Conservation (phyloP, 2,888 invertebrate species). For the Bombyx huttoni region DNA sequence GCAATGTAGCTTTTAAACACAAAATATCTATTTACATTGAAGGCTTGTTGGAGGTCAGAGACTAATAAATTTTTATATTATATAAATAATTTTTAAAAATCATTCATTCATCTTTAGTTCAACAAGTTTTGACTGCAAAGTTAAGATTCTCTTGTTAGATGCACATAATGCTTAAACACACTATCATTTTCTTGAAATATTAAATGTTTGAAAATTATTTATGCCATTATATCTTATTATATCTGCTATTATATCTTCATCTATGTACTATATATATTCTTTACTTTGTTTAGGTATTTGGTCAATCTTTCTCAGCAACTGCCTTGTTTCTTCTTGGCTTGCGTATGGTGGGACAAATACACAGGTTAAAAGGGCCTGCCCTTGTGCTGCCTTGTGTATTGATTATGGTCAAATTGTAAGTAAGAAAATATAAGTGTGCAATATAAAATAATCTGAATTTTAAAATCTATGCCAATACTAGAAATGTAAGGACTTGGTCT, state of each 20-base stretch:
- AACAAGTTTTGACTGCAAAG: too few species aligned
- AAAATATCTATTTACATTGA: slow-evolving; percentile 82
- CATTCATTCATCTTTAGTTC: too few species aligned
- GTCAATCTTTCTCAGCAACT: slow-evolving; percentile 91
- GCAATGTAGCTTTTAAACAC: slow-evolving; percentile 86
- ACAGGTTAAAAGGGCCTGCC: slow-evolving; percentile 82
- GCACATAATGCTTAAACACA: too few species aligned
- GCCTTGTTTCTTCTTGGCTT: slow-evolving; percentile 92
- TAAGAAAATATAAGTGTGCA: slow-evolving; percentile 12
- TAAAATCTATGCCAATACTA: background rate
- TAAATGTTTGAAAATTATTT: too few species aligned
- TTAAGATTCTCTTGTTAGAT: too few species aligned
- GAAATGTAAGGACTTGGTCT: background rate
- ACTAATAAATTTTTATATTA: background rate
- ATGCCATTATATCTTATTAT: too few species aligned
- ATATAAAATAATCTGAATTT: background rate
- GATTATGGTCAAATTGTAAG: slow-evolving; percentile 90
- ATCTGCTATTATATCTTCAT: too few species aligned
- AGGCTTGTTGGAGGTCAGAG: slow-evolving; percentile 80
- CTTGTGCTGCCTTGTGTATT: slow-evolving; percentile 88
- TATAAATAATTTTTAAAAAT: background rate
- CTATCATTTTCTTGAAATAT: too few species aligned
- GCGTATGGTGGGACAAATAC: slow-evolving; percentile 92
- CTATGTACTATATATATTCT: background rate
- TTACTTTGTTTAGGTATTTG: slow-evolving; percentile 72